Conservation (phyloP, 1,140 invertebrate species). For the Hycleus cichorii region DNA sequence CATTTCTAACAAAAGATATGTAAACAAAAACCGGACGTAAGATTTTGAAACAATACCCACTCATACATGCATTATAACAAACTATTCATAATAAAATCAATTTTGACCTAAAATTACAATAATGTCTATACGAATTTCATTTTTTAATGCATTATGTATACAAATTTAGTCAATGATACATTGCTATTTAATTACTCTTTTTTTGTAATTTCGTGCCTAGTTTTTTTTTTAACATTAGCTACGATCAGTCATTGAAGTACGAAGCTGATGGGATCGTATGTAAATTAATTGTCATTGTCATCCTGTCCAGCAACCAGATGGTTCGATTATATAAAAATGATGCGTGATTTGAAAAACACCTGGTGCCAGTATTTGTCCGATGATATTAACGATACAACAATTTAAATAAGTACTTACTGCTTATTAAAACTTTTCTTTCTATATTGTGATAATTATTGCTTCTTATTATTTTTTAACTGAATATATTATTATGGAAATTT, state of each 20-base stretch:
- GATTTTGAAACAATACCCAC: background rate
- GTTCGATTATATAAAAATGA: too few relatives aligned
- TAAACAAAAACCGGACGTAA: background rate
- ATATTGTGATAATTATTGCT: too few relatives aligned
- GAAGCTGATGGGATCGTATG: too few relatives aligned
- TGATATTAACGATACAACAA: too few relatives aligned
- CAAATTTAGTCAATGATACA: constrained; percentile 8
- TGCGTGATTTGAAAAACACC: too few relatives aligned
- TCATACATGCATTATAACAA: background rate
- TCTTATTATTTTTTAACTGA: too few relatives aligned
- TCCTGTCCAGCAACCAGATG: too few relatives aligned
- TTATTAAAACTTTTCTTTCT: too few relatives aligned
- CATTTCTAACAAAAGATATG: background rate
- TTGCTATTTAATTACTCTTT: constrained; percentile 19
- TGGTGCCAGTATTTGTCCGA: too few relatives aligned
- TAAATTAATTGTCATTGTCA: too few relatives aligned
- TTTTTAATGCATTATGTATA: background rate
- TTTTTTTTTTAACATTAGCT: constrained; percentile 1
- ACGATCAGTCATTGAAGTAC: constrained; percentile 9
- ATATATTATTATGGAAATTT: too few relatives aligned
- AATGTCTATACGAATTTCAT: constrained; percentile 3
- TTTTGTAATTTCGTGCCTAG: background rate
- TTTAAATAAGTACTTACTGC: too few relatives aligned
- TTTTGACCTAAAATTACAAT: background rate
- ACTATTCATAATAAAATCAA: background rate